phyloP scores from a whole-genome alignment of 2,888 invertebrate genomes.

The Cancer borealis region DNA sequence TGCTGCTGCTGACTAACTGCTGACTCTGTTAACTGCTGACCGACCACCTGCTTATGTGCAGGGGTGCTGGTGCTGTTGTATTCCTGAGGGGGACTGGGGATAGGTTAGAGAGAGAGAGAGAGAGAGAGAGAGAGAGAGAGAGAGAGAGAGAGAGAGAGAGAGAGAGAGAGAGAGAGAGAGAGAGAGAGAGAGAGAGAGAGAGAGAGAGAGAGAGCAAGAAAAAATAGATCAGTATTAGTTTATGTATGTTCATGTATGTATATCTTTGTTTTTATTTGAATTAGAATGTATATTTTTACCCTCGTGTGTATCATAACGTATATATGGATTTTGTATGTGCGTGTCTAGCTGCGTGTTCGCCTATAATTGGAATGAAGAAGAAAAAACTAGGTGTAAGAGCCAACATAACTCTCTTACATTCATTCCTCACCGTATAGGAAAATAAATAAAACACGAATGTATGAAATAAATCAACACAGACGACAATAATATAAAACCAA shows the following conservation, averaged over 20 bases:
- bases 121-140: slow-evolving; percentile 40
- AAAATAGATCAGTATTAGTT: neutral
- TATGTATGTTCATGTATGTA: slow-evolving; percentile 24
- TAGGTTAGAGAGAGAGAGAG: neutral
- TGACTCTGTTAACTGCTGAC: neutral
- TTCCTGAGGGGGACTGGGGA: neutral
- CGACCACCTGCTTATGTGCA: neutral
- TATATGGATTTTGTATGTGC: neutral
- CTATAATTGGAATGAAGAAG: slow-evolving; percentile 24
- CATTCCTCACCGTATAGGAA: neutral
- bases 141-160: slow-evolving; percentile 37
- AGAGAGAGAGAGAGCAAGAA: neutral
- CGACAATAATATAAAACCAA: neutral
- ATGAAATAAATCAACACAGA: neutral
- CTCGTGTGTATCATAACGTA: too few relatives aligned
- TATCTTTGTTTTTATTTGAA: slow-evolving; percentile 6
- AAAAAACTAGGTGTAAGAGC: neutral
- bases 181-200: neutral
- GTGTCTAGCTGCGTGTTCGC: slow-evolving; percentile 37
- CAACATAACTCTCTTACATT: neutral
- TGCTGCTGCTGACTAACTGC: neutral
- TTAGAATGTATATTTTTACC: slow-evolving; percentile 46
- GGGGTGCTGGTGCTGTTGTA: neutral
- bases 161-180: neutral
- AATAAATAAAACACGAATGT: neutral